Conservation (phyloP, 2,113 vertebrate species). For the Talpa occidentalis region DNA sequence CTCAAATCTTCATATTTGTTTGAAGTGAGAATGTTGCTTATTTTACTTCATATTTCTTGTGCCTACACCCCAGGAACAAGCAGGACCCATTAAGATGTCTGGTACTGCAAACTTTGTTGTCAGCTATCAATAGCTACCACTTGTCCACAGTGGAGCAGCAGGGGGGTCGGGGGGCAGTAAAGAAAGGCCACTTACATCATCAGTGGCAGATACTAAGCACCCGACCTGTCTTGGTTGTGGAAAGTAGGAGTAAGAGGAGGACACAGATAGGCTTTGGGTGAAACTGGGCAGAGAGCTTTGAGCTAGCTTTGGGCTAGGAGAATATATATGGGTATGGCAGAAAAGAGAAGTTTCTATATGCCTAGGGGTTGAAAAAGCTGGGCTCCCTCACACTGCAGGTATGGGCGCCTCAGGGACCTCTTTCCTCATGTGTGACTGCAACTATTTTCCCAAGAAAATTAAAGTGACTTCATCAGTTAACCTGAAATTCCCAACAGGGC, state of each 20-base stretch:
- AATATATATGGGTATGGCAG: rapidly evolving
- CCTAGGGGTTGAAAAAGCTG: neutral
- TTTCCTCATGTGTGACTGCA: slow-evolving; percentile 57
- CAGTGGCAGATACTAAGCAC: neutral
- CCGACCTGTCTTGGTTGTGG: neutral
- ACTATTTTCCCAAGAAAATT: slow-evolving; percentile 78
- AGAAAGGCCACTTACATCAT: neutral
- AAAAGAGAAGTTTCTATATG: neutral
- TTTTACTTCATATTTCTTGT: neutral
- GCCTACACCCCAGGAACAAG: neutral
- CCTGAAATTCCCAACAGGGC: slow-evolving; percentile 66
- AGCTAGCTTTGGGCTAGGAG: neutral
- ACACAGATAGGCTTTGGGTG: neutral
- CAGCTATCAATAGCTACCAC: neutral
- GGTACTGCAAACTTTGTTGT: neutral
- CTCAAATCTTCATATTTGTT: neutral
- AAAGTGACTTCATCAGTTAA: slow-evolving; percentile 74
- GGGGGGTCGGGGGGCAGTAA: too few species aligned
- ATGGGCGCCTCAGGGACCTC: neutral
- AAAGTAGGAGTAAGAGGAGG: rapidly evolving
- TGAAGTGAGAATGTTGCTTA: slow-evolving; percentile 34
- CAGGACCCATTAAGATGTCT: neutral
- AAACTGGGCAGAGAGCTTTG: neutral
- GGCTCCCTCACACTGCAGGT: neutral
- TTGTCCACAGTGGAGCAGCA: neutral